These are phyloP conservation scores for Poeciliopsis paucimaculata DNA, from an alignment of 2,797 vertebrate genomes.

Conservation along the genomic window DNA sequence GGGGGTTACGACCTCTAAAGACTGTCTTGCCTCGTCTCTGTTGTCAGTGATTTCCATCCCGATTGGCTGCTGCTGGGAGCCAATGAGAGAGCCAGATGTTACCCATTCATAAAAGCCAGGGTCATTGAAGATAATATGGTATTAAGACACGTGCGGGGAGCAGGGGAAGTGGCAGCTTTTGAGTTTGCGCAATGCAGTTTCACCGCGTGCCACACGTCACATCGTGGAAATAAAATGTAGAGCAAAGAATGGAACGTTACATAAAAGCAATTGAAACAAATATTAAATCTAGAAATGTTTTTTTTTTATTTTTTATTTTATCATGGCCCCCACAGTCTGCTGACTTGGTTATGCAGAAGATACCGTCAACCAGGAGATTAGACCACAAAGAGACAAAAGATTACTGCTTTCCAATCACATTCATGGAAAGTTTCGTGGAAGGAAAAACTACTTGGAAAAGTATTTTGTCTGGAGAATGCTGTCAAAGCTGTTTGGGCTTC, in stretches of 20 bases:
- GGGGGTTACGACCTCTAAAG: conserved; percentile 52
- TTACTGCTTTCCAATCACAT: background rate
- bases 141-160: conserved; percentile 25
- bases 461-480: background rate
- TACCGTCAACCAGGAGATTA: background rate
- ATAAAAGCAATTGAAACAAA: background rate
- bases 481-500: background rate
- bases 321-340: background rate
- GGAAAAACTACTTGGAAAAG: background rate
- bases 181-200: background rate
- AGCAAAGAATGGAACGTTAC: background rate
- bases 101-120: conserved; percentile 74
- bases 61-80: conserved; percentile 63
- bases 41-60: conserved; percentile 29
- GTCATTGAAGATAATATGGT: conserved; percentile 61
- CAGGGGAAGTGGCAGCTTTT: background rate
- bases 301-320: too few relatives aligned
- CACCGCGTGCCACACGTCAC: too few relatives aligned
- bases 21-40: conserved; percentile 39
- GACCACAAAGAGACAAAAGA: background rate
- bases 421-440: background rate
- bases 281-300: background rate
- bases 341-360: background rate
- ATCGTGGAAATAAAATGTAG: background rate
- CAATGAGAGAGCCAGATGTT: conserved; percentile 61